phyloP scores from a whole-genome alignment of 2,888 invertebrate species.

The Strigamia crassipes region DNA sequence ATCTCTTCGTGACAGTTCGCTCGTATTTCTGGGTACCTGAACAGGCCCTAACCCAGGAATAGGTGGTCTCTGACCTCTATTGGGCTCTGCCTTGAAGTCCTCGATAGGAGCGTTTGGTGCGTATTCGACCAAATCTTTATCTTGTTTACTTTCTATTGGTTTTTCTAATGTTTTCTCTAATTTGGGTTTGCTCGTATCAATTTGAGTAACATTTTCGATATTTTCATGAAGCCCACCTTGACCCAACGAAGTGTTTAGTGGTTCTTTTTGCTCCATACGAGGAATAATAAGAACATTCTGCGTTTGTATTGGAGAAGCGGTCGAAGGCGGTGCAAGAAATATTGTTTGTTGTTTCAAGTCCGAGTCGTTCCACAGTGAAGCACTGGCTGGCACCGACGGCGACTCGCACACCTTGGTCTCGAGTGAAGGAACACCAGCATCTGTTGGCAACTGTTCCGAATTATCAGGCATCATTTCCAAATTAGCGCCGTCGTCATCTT shows the following conservation, averaged over 20 bases:
- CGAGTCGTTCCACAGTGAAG: background rate
- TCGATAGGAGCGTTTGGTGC: background rate
- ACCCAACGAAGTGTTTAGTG: constrained; percentile 44
- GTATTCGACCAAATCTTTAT: background rate
- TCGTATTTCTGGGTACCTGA: constrained; percentile 3
- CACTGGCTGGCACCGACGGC: background rate
- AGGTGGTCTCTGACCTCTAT: constrained; percentile 34
- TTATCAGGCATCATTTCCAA: constrained; percentile 50
- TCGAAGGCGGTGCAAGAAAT: constrained; percentile 37
- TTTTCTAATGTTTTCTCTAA: background rate
- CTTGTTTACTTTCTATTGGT: background rate
- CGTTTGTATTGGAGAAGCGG: constrained; percentile 17
- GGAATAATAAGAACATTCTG: constrained; percentile 48
- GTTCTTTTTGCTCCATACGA: constrained; percentile 44
- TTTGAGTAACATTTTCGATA: constrained; percentile 5
- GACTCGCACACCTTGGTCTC: background rate
- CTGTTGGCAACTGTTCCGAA: constrained; percentile 44
- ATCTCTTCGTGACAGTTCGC: background rate
- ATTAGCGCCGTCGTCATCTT: constrained; percentile 47
- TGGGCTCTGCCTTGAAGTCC: background rate
- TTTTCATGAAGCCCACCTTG: background rate
- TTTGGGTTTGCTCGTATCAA: background rate
- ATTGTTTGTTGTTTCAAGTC: background rate
- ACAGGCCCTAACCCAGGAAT: constrained; percentile 43
- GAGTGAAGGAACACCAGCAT: background rate